A percentile compares a stretch with the other conserved stretches of the same genome.
phyloP scores from a whole-genome alignment of 2,113 vertebrate species.

The Echinops telfairi region DNA sequence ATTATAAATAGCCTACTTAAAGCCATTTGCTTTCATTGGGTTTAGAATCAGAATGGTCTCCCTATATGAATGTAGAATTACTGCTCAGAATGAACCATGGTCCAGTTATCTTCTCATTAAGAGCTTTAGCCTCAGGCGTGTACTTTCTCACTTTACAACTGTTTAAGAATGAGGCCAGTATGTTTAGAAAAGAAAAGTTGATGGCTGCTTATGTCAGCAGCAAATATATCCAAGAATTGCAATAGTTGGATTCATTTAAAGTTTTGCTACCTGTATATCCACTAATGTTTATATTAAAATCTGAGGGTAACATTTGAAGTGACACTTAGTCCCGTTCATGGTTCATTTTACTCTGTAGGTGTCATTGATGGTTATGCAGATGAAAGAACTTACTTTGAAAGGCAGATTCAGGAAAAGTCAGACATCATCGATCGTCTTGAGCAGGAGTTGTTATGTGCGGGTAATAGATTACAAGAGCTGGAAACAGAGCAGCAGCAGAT shows the following conservation, averaged over 20 bases:
- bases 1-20: background rate
- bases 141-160: too few species aligned
- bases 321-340: slow-evolving; percentile 2
- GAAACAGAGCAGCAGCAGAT: slow-evolving; percentile 94
- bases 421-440: slow-evolving; percentile 89
- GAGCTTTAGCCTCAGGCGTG: too few species aligned
- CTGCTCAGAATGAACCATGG: background rate
- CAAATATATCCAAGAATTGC: slow-evolving; percentile 37
- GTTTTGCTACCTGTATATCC: background rate
- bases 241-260: slow-evolving; percentile 23
- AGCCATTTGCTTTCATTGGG: background rate
- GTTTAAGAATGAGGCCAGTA: too few species aligned
- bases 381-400: slow-evolving; percentile 93
- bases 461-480: slow-evolving; percentile 94
- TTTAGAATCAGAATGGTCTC: background rate
- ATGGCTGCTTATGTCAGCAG: background rate
- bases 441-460: slow-evolving; percentile 90
- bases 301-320: slow-evolving; percentile 49
- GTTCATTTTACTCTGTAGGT: slow-evolving; percentile 85
- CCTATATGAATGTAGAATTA: background rate
- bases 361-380: slow-evolving; percentile 96
- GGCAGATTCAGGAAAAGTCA: slow-evolving; percentile 91
- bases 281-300: slow-evolving; percentile 48
- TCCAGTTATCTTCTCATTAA: background rate
- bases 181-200: background rate